A percentile compares a stretch with the other conserved stretches of the same genome.
Evolutionary conservation across 2,888 invertebrate genomes (phyloP).

Genomic region (Thyatira batis): DNA sequence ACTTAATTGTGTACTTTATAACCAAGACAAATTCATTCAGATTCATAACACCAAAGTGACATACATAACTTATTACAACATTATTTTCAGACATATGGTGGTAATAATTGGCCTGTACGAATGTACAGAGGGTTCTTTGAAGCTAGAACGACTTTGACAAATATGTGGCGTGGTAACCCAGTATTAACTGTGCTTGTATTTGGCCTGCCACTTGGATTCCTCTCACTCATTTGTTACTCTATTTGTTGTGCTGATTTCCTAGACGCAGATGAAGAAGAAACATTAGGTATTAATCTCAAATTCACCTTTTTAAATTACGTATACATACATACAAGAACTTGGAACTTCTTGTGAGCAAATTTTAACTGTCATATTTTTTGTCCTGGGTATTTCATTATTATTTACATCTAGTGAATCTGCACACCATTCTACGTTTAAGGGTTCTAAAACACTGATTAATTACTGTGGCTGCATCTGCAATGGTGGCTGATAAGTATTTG

Average conservation of each 20-base stretch:
- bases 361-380: too few species aligned
- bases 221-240: slow-evolving; percentile 96
- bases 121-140: slow-evolving; percentile 92
- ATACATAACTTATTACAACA: slow-evolving; percentile 3
- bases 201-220: slow-evolving; percentile 95
- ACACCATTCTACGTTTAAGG: too few species aligned
- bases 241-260: slow-evolving; percentile 98
- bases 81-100: slow-evolving; percentile 88
- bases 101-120: slow-evolving; percentile 89
- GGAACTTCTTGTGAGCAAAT: too few species aligned
- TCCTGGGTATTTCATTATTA: too few species aligned
- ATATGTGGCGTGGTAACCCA: slow-evolving; percentile 97
- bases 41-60: too few species aligned
- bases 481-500: too few species aligned
- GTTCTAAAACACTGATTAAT: too few species aligned
- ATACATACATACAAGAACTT: too few species aligned
- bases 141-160: slow-evolving; percentile 88
- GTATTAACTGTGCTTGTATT: slow-evolving; percentile 96
- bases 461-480: too few species aligned
- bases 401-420: too few species aligned
- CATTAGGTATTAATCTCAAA: slow-evolving; percentile 53
- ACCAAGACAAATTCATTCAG: too few species aligned
- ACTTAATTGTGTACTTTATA: not conserved
- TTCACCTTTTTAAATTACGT: not conserved
- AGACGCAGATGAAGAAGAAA: slow-evolving; percentile 93